These are phyloP conservation scores for Thymelicus acteon DNA, from an alignment of 2,888 invertebrate genomes.

Conservation along the genomic window DNA sequence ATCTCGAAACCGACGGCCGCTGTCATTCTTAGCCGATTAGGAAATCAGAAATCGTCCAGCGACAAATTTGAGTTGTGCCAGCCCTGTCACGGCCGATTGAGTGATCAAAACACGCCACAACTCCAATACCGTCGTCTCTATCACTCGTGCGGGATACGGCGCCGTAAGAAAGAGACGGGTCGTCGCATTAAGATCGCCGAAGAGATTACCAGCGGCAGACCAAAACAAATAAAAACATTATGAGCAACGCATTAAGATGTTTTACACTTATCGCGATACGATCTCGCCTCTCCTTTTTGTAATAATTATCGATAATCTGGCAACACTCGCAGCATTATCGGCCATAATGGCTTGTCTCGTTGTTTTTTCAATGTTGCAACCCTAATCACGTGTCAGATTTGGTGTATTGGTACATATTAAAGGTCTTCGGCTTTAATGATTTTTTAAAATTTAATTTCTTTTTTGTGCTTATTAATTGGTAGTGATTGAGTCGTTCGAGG, in stretches of 20 bases:
- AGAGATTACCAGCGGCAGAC: constrained; percentile 62
- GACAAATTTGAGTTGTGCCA: constrained; percentile 62
- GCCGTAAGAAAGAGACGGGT: constrained; percentile 54
- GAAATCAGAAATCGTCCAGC: constrained; percentile 59
- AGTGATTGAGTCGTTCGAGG: constrained; percentile 55
- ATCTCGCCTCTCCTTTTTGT: constrained; percentile 73
- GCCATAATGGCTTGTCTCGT: constrained; percentile 75
- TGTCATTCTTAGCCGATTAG: constrained; percentile 70
- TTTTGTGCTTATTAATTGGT: constrained; percentile 49
- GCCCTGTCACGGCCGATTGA: constrained; percentile 61
- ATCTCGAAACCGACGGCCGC: constrained; percentile 53
- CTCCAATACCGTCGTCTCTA: constrained; percentile 52
- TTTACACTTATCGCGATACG: constrained; percentile 76
- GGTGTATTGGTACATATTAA: constrained; percentile 66
- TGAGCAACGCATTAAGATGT: constrained; percentile 80
- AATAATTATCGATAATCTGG: constrained; percentile 84
- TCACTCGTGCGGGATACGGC: constrained; percentile 46
- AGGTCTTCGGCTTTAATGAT: constrained; percentile 69
- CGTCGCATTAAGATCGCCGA: constrained; percentile 68
- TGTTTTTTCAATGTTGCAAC: constrained; percentile 77
- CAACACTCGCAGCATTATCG: constrained; percentile 73
- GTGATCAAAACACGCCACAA: constrained; percentile 67
- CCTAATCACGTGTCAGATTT: constrained; percentile 84
- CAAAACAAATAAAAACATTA: constrained; percentile 82
- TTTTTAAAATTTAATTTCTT: constrained; percentile 61